Evolutionary conservation across 2,888 invertebrate genomes (phyloP).

Genomic region (Ypsolopha scabrella): DNA sequence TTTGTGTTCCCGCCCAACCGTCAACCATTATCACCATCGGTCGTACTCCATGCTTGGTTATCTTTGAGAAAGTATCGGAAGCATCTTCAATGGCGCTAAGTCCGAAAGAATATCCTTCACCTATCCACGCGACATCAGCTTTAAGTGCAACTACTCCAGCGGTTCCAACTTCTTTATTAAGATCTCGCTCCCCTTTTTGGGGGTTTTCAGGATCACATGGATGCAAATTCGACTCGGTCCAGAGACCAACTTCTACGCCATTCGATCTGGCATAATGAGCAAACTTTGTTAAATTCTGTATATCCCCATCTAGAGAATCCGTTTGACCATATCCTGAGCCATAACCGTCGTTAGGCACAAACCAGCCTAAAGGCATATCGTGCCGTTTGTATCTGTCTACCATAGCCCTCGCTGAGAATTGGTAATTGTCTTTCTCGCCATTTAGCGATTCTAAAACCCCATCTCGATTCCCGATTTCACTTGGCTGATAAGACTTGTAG

Average conservation of each 20-base stretch:
- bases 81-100: conserved; percentile 50
- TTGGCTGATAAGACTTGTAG: conserved; percentile 48
- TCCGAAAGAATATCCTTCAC: conserved; percentile 51
- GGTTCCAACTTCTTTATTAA: conserved; percentile 39
- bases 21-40: conserved; percentile 55
- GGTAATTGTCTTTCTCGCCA: conserved; percentile 55
- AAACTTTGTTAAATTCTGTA: conserved; percentile 47
- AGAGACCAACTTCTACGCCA: conserved; percentile 51
- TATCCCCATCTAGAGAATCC: conserved; percentile 46
- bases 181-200: conserved; percentile 56
- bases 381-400: conserved; percentile 47
- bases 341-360: conserved; percentile 59
- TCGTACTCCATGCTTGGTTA: conserved; percentile 25
- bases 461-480: conserved; percentile 33
- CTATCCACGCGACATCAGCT: conserved; percentile 62
- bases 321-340: conserved; percentile 60
- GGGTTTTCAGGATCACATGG: conserved; percentile 46
- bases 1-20: conserved; percentile 60
- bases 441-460: conserved; percentile 57
- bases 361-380: conserved; percentile 58
- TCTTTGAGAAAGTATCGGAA: conserved; percentile 31
- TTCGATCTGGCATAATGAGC: conserved; percentile 36
- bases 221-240: conserved; percentile 54
- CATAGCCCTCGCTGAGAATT: conserved; percentile 61
- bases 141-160: conserved; percentile 52